Evolutionary conservation across 2,113 vertebrate genomes (phyloP), one percentile per base, ranked within the genome.

Genomic region (Phycodurus eques): DNA sequence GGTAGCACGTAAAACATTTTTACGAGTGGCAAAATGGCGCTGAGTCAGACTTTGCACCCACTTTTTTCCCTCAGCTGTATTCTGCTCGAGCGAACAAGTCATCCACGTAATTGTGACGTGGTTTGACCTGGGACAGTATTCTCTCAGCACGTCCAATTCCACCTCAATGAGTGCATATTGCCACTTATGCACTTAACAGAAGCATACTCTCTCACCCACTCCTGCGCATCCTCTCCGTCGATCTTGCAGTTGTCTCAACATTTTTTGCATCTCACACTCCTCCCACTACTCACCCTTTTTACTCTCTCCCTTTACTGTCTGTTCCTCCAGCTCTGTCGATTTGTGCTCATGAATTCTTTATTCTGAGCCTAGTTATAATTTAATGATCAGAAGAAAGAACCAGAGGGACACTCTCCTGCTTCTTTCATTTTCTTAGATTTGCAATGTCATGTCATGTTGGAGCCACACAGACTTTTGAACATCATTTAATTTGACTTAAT

Each of bases 111-210:
- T 92, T 89, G 83, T 93, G 89, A 92, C 77, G 83, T 17, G 85
- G 82, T 80, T 81, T 86, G 79, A 89, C 84, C 82, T 64, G 49
- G 78, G 83, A 92, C 90, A 93, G 72, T 43, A 61, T 82, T 89
- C 74, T 89, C 88, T 88, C 80, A 87, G 79, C 62, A 78, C 81
- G 91, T 94, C 86, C 87, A 81, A 80, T 93, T 94, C 92, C 90
- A 88, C 84, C 79, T 94, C 79, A 54, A 75, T 92, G 88, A 76
- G 80, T 90, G 85, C 90, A 89, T 85, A 81, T 79, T 67, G 84
- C 85, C 88, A 90, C 80, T 93, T 91, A 93, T 75, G 82, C 80
- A 92, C 85, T 92, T 93, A 87, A 83, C 70, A 79, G 78, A 78
- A 83, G 80, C 73, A 71, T 75, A 85, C 81, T 81, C 73, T 87